Conservation (phyloP, 2,797 vertebrate genomes). For the Halcyon smyrnensis region DNA sequence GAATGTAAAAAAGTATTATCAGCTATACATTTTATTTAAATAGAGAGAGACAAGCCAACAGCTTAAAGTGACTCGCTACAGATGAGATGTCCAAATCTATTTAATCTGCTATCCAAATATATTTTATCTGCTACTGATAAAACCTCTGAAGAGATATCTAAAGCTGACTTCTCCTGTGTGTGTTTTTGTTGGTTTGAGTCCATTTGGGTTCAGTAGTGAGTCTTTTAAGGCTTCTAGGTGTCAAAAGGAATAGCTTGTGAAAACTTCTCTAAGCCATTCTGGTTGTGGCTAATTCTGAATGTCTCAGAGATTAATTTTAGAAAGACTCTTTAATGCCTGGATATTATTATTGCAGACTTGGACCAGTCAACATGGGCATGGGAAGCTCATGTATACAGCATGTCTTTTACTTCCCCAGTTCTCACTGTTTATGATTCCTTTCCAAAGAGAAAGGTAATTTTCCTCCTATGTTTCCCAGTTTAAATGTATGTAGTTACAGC, state of each 20-base stretch:
- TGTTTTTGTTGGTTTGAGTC: not conserved
- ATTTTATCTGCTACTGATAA: not conserved
- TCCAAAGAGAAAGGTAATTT: not conserved
- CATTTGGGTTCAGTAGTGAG: not conserved
- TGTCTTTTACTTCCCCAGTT: not conserved
- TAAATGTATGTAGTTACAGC: not conserved
- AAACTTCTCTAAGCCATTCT: not conserved
- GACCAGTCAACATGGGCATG: not conserved
- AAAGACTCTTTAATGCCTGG: not conserved
- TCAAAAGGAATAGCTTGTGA: not conserved
- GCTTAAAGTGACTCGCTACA: not conserved
- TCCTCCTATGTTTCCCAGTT: not conserved
- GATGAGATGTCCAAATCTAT: not conserved
- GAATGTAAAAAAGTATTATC: not conserved
- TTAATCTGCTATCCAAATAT: not conserved
- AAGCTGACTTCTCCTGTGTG: not conserved
- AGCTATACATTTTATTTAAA: not conserved
- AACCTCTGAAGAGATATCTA: not conserved
- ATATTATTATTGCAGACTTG: not conserved
- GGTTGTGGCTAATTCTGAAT: not conserved
- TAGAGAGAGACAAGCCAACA: not conserved
- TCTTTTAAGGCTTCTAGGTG: not conserved
- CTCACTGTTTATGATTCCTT: not conserved
- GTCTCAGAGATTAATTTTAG: not conserved
- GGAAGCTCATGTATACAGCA: not conserved